A percentile compares a stretch with the other conserved stretches of the same genome.
Evolutionary conservation across 2,113 vertebrate genomes (phyloP).

Genomic region (Crypturellus undulatus): DNA sequence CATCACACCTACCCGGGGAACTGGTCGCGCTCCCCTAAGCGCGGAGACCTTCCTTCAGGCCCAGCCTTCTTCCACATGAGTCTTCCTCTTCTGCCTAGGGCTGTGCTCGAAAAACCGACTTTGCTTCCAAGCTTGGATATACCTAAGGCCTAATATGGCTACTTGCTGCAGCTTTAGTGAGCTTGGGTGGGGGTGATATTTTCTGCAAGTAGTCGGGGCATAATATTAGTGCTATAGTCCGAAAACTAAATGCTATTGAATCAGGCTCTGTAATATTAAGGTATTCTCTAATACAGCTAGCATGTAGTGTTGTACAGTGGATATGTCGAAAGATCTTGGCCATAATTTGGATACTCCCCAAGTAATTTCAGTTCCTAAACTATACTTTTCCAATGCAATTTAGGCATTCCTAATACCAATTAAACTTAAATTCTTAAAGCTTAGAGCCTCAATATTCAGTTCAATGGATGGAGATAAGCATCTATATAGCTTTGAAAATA

Average conservation of each 20-base stretch:
- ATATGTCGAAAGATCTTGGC: not conserved
- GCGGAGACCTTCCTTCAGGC: not conserved
- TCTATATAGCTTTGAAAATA: not conserved
- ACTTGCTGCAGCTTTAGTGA: not conserved
- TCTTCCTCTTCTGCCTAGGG: not conserved
- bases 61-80: accelerated
- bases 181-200: not conserved
- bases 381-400: not conserved
- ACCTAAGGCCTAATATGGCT: not conserved
- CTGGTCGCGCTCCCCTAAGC: not conserved
- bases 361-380: not conserved
- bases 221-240: not conserved
- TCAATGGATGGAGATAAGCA: not conserved
- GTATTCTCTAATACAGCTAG: not conserved
- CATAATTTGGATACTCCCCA: not conserved
- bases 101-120: not conserved
- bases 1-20: not conserved
- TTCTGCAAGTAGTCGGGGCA: not conserved
- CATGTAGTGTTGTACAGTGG: not conserved
- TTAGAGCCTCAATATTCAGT: not conserved
- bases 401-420: not conserved
- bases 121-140: not conserved
- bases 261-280: not conserved
- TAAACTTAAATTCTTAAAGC: not conserved
- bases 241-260: not conserved